Evolutionary conservation across 2,113 vertebrate species (phyloP).

Genomic region (Hippocampus mohnikei): DNA sequence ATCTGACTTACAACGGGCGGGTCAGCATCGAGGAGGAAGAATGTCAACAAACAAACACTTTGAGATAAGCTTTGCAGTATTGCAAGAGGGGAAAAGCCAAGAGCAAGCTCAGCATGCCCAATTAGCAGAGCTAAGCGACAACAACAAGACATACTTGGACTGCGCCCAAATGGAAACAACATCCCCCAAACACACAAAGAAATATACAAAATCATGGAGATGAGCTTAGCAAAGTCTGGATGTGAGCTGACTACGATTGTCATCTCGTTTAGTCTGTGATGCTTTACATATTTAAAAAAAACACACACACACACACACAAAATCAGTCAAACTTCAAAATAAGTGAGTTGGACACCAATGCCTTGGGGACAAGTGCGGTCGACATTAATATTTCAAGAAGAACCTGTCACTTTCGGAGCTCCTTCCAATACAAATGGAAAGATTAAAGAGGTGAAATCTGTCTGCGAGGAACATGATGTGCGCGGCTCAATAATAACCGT

Average conservation of each 20-base stretch:
- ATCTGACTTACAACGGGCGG: constrained; percentile 16
- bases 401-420: constrained; percentile 31
- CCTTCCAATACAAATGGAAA: constrained; percentile 48
- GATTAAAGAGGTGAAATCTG: constrained; percentile 36
- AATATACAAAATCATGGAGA: constrained; percentile 15
- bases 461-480: constrained; percentile 21
- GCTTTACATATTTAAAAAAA: constrained; percentile 23
- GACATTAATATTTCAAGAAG: constrained; percentile 47
- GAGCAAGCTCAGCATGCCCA: constrained; percentile 56
- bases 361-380: constrained; percentile 39
- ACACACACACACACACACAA: not conserved
- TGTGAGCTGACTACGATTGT: constrained; percentile 29
- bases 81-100: constrained; percentile 38
- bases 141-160: constrained; percentile 24
- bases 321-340: constrained; percentile 15
- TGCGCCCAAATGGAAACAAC: constrained; percentile 21
- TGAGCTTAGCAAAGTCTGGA: constrained; percentile 8
- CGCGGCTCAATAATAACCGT: constrained; percentile 5
- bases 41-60: constrained; percentile 26
- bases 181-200: constrained; percentile 10
- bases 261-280: constrained; percentile 27
- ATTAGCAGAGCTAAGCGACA: constrained; percentile 43
- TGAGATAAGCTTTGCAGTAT: constrained; percentile 24
- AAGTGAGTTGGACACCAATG: constrained; percentile 24
- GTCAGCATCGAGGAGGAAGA: constrained; percentile 29